Percentiles rank a stretch among this genome's conserved stretches.
These are phyloP conservation scores for Charadrius vociferus DNA, from an alignment of 2,113 vertebrate species.

Conservation along the genomic window DNA sequence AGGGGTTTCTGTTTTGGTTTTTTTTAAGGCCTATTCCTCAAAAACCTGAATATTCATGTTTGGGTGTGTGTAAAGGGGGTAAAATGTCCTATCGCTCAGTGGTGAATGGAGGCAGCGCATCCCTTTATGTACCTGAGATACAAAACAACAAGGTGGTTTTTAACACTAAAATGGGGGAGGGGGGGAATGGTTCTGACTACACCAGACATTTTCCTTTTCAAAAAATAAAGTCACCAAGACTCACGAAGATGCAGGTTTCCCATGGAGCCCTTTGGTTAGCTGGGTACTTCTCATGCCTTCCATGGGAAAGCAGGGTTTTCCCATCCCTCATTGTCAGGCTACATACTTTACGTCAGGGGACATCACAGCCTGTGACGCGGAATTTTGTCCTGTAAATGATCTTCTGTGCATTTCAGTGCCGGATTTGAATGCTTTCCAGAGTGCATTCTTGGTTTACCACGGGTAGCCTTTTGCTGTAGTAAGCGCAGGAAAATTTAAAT, in stretches of 20 bases:
- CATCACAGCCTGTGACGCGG: neutral
- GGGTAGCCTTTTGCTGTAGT: neutral
- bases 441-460: neutral
- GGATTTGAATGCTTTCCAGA: neutral
- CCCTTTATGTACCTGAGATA: neutral
- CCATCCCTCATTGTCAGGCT: neutral
- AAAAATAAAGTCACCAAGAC: neutral
- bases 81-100: neutral
- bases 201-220: neutral
- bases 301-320: neutral
- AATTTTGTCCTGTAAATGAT: neutral
- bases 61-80: neutral
- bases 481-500: neutral
- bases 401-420: neutral
- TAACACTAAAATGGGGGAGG: neutral
- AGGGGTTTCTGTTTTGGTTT: neutral
- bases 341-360: accelerated
- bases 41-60: neutral
- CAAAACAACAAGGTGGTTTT: neutral
- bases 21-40: neutral
- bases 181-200: neutral
- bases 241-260: neutral
- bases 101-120: neutral
- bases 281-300: neutral
- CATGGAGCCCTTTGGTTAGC: neutral